Evolutionary conservation across 2,113 vertebrate genomes (phyloP), one percentile per base, ranked within the genome.

Genomic region (Eidolon helvum): DNA sequence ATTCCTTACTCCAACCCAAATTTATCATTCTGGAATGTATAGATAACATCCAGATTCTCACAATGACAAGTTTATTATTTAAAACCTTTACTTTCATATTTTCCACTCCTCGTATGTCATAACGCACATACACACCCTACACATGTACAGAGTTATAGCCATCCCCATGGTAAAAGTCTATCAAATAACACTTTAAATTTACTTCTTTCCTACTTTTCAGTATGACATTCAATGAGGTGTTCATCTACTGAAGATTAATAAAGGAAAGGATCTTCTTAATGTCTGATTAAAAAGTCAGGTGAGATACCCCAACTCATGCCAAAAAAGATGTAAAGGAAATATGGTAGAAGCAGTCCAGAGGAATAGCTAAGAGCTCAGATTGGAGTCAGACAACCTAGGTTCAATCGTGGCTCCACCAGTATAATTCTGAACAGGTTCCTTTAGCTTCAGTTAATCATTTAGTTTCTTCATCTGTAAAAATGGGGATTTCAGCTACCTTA

Each of bases 81-180:
- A 61, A 71, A 95, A 90, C 18, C 66, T 79, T 88, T 86, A 80
- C 87, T 88, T 86, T 95, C 53, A 53, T 43, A 93, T 92, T 87
- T 93, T 38, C 80, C 57, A 82, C 10, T 72, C 22, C 45, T 84
- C 8, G 7, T 24, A 50, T 48, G 40, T 78, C 43, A 90, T 61
- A 78, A 93, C 11, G 40, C 18, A 38, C 38, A 43, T 14, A 38
- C 24, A 19, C n/a, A 90, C 50, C 18, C 43, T 4, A 45, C 26
- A 78, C 3, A 74, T 6, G 77, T 4, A 80, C 6, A 94, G 33
- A 84, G 28, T 75, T 90, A 63, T 19, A 82, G 19, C n/a, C 28
- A 72, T 12, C 7, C 21, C 21, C 33, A 57, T 9, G 65, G 26
- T 55, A 86, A 92, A 97, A 66, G 15, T 38, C 68, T 74, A 86